These are phyloP conservation scores for Urocyon cinereoargenteus DNA, from an alignment of 2,797 vertebrate species.

Conservation along the genomic window DNA sequence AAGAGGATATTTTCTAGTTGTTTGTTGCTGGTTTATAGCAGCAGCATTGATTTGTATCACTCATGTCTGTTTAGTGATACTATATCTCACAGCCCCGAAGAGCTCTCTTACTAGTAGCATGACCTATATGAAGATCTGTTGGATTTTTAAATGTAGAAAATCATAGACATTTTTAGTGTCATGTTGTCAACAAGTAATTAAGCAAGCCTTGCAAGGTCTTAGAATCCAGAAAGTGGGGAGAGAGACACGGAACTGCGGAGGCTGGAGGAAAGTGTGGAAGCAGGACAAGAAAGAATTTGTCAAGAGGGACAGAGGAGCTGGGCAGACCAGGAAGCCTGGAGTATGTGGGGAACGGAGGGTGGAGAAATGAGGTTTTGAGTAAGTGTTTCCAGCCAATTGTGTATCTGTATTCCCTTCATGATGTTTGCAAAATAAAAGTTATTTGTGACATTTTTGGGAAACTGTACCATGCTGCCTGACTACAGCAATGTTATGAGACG, in stretches of 20 bases:
- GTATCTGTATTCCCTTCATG: not conserved
- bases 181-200: not conserved
- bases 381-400: not conserved
- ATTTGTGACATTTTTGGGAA: not conserved
- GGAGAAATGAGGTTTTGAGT: not conserved
- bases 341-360: accelerated
- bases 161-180: not conserved
- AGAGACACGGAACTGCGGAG: not conserved
- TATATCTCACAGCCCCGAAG: not conserved
- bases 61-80: not conserved
- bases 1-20: not conserved
- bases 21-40: not conserved
- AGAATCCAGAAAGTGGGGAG: not conserved
- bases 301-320: not conserved
- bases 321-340: not conserved
- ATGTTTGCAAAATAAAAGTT: not conserved
- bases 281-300: not conserved
- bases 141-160: not conserved
- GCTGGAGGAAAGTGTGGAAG: not conserved
- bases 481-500: not conserved
- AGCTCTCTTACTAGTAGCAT: not conserved
- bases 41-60: not conserved
- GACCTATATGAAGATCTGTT: not conserved
- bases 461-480: not conserved
- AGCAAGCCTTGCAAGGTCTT: not conserved